Evolutionary conservation across 2,113 vertebrate species (phyloP).

Genomic region (Microcebus jonahi): DNA sequence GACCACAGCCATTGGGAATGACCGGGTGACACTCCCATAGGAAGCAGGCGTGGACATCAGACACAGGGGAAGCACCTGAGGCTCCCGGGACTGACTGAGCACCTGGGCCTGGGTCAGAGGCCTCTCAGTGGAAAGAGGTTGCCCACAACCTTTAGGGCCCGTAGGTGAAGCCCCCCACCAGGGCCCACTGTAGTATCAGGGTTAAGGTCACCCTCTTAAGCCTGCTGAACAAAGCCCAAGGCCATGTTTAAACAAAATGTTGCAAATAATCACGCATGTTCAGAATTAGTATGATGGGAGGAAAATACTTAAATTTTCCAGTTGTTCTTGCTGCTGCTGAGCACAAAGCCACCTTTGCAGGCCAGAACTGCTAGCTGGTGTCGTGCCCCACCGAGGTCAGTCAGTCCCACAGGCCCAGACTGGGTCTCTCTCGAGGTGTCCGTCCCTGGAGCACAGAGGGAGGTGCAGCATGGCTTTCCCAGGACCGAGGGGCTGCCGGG

Average conservation of each 20-base stretch:
- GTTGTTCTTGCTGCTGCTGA: rapidly evolving
- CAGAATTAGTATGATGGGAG: rapidly evolving
- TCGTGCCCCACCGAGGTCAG: rapidly evolving
- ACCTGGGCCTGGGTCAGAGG: rapidly evolving
- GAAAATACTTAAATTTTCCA: rapidly evolving
- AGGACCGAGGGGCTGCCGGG: neutral
- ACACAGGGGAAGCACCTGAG: too few species aligned
- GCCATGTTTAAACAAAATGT: rapidly evolving
- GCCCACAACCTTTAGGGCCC: rapidly evolving
- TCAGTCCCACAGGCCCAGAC: too few species aligned
- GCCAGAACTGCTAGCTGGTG: neutral
- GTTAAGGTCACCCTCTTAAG: rapidly evolving
- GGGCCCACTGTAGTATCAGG: rapidly evolving
- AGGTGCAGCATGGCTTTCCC: rapidly evolving
- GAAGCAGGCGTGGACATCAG: rapidly evolving
- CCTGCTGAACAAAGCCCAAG: neutral
- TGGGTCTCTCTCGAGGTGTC: too few species aligned
- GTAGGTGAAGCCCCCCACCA: rapidly evolving
- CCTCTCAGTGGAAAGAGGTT: rapidly evolving
- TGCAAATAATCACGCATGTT: rapidly evolving
- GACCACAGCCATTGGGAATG: neutral
- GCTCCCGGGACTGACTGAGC: rapidly evolving
- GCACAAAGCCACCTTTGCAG: neutral
- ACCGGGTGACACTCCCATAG: neutral
- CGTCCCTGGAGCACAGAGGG: too few species aligned